A percentile compares a stretch with the other conserved stretches of the same genome.
phyloP scores from a whole-genome alignment of 2,113 vertebrate species.

The Blennius ocellaris region DNA sequence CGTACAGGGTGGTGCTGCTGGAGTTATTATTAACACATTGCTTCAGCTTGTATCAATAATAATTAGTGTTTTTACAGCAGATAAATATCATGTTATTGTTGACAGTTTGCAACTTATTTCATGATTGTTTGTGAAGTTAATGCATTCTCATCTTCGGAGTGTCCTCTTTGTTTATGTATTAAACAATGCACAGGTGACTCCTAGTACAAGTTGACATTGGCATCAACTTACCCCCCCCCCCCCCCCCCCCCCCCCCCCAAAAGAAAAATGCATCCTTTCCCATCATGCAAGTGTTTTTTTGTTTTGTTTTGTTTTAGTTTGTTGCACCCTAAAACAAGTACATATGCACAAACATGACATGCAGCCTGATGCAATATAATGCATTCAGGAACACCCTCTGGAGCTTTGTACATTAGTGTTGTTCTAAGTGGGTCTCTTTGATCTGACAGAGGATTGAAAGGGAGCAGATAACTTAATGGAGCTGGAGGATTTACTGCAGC shows the following conservation, averaged over 20 bases:
- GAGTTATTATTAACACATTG: conserved; percentile 15
- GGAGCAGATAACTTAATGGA: conserved; percentile 31
- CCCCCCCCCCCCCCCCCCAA: no score
- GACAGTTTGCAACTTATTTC: no score
- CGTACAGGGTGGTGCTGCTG: conserved; percentile 14
- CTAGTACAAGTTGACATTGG: conserved; percentile 47
- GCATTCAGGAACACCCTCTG: conserved; percentile 16
- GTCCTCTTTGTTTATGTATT: conserved; percentile 32
- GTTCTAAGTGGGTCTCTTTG: conserved; percentile 28
- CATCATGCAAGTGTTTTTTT: conserved; percentile 24
- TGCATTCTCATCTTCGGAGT: neutral
- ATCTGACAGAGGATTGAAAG: conserved; percentile 26
- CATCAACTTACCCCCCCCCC: no score
- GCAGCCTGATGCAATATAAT: conserved; percentile 22
- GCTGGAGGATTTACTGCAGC: neutral
- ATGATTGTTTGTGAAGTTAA: neutral
- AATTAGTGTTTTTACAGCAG: neutral
- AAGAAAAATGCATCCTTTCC: conserved; percentile 13
- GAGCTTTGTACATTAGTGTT: conserved; percentile 16
- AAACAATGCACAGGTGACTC: conserved; percentile 26
- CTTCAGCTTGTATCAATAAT: conserved; percentile 1
- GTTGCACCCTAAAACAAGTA: conserved; percentile 3
- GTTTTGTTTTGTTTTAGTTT: conserved; percentile 35
- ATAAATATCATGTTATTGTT: neutral
- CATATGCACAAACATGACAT: conserved; percentile 7